Base-by-base conservation (phyloP, 2,797 vertebrate species). In the Halcyon chelicuti region DNA sequence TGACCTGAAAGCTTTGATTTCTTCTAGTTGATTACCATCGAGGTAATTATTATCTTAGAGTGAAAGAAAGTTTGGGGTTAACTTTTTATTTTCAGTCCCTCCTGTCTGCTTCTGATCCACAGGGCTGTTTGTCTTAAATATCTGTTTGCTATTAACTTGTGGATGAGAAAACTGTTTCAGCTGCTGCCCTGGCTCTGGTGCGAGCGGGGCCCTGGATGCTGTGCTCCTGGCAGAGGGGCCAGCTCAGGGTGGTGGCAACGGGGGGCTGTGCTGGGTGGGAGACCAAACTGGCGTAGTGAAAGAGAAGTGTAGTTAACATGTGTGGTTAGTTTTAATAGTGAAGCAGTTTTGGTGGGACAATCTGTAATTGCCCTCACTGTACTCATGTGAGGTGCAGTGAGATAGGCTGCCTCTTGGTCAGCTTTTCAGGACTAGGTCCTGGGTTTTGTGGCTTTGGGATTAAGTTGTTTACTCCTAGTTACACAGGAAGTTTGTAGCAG, bases 201-300 rank as follows among this genome's bases (percentile, higher is more conserved):
- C 0, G 3, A 51, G 35, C 1, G 1, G 28, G 25, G 75, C 49
- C 21, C 16, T 1, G 5, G 55, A 51, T 37, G n/a, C 46, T 40
- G 39, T 10, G 1, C 60, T 10, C 29, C 28, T 52, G 75, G 33
- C 1, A 0, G 47, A 60, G 61, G 40, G 31, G 21, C 19, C 29
- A 25, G 68, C 28, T 49, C 14, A 3, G 2, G 17, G 57, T 2
- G 4, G 17, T 15, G 47, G 37, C 46, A 7, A 18, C 0, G 2
- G 18, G 12, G 52, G n/a, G 46, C 62, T 49, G 29, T 16, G 6
- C 17, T 22, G 2, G 26, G n/a, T 9, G 49, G 12, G 51, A 8
- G 28, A 2, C 35, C 3, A 1, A 20, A 10, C 44, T 25, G 60
- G 46, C 23, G 16, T 13, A 52, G 51, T 17, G 51, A 52, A 52